phyloP scores from a whole-genome alignment of 2,888 invertebrate genomes.

The Empis livida region DNA sequence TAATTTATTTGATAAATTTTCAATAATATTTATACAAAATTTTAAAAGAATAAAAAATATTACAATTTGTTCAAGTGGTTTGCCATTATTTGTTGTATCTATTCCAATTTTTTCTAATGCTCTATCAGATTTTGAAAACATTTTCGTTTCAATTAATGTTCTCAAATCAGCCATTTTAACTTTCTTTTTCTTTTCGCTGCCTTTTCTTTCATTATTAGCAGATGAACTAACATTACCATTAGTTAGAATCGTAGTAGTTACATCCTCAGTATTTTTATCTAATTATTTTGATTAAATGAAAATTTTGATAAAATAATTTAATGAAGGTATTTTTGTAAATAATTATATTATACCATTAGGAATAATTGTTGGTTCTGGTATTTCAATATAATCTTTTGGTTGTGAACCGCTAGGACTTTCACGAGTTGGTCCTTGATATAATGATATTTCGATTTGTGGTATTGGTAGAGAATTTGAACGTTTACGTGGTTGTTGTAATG shows the following conservation, averaged over 20 bases:
- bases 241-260: background rate
- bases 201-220: constrained; percentile 39
- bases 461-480: constrained; percentile 88
- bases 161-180: constrained; percentile 87
- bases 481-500: constrained; percentile 66
- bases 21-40: background rate
- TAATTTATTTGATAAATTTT: constrained; percentile 26
- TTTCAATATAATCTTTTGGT: constrained; percentile 62
- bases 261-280: background rate
- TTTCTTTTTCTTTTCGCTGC: constrained; percentile 74
- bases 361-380: constrained; percentile 55
- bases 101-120: constrained; percentile 80
- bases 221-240: background rate
- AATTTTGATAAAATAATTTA: no score
- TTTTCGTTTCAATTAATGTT: constrained; percentile 83
- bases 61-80: constrained; percentile 54
- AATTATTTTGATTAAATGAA: no score
- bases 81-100: constrained; percentile 34
- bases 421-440: constrained; percentile 58
- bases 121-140: constrained; percentile 83
- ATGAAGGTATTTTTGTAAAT: no score
- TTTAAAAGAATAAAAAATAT: constrained; percentile 16
- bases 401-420: constrained; percentile 33
- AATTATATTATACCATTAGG: constrained; percentile 20
- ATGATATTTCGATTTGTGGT: constrained; percentile 80